phyloP scores from a whole-genome alignment of 2,888 invertebrate genomes.

The Calliopum simillimum region DNA sequence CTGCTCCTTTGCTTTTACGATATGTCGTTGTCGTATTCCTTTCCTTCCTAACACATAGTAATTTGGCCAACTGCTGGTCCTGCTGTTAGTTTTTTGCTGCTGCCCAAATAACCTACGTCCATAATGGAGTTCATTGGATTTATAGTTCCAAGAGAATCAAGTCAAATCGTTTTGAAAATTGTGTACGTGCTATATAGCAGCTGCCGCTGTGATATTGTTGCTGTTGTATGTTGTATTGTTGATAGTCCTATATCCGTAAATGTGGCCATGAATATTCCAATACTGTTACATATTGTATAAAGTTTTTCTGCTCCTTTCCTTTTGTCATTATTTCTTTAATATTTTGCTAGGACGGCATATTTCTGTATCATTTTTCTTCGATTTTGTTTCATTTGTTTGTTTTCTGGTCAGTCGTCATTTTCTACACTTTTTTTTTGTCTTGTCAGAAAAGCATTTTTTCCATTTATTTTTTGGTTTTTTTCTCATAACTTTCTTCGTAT shows the following conservation, averaged over 20 bases:
- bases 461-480: background rate
- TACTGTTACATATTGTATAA: background rate
- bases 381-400: background rate
- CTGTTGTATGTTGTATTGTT: too few species aligned
- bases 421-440: background rate
- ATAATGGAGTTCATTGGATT: slow-evolving; percentile 22
- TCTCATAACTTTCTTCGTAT: background rate
- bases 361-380: background rate
- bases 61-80: slow-evolving; percentile 4
- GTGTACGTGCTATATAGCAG: background rate
- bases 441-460: background rate
- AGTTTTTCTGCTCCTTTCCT: background rate
- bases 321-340: slow-evolving; percentile 6
- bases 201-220: background rate
- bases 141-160: slow-evolving; percentile 15
- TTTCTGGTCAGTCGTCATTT: background rate
- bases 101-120: background rate
- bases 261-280: background rate
- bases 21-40: too few species aligned
- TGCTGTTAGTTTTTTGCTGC: background rate
- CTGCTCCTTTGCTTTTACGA: too few species aligned
- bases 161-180: slow-evolving; percentile 7
- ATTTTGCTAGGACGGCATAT: slow-evolving; percentile 7
- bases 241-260: background rate
- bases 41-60: too few species aligned